phyloP scores from a whole-genome alignment of 2,888 invertebrate species.

The Thalpophila matura region DNA sequence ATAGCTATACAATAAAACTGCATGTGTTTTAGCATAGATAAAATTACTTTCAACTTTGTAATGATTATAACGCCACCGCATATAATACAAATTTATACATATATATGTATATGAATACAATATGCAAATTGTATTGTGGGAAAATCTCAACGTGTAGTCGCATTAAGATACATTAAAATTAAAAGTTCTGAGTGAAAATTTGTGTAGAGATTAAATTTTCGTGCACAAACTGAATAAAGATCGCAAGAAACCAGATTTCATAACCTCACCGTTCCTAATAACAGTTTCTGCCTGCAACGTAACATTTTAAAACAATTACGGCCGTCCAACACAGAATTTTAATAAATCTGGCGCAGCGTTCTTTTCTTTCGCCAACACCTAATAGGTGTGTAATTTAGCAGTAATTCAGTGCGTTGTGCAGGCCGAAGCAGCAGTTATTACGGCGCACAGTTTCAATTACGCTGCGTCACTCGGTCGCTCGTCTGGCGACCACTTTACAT shows the following conservation, averaged over 20 bases:
- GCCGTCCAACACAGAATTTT: conserved; percentile 43
- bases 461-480: conserved; percentile 47
- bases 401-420: conserved; percentile 58
- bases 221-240: conserved; percentile 26
- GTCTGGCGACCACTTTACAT: conserved; percentile 54
- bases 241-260: conserved; percentile 33
- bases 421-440: conserved; percentile 54
- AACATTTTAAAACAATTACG: conserved; percentile 56
- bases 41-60: conserved; percentile 37
- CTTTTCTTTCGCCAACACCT: conserved; percentile 40
- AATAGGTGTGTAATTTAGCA: conserved; percentile 61
- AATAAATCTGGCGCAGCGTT: conserved; percentile 50
- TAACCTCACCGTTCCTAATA: conserved; percentile 34
- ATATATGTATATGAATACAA: conserved; percentile 16
- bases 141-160: conserved; percentile 3
- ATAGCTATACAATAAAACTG: conserved; percentile 24
- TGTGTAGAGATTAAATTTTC: conserved; percentile 19
- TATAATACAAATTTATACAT: conserved; percentile 27
- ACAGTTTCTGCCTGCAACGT: conserved; percentile 43
- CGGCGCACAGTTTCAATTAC: conserved; percentile 61
- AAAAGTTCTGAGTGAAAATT: conserved; percentile 1
- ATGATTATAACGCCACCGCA: conserved; percentile 24
- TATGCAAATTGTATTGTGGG: neutral
- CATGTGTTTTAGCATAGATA: conserved; percentile 19
- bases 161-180: conserved; percentile 2